A percentile compares a stretch with the other conserved stretches of the same genome.
phyloP scores from a whole-genome alignment of 2,888 invertebrate genomes.

The Hecatera dysodea region DNA sequence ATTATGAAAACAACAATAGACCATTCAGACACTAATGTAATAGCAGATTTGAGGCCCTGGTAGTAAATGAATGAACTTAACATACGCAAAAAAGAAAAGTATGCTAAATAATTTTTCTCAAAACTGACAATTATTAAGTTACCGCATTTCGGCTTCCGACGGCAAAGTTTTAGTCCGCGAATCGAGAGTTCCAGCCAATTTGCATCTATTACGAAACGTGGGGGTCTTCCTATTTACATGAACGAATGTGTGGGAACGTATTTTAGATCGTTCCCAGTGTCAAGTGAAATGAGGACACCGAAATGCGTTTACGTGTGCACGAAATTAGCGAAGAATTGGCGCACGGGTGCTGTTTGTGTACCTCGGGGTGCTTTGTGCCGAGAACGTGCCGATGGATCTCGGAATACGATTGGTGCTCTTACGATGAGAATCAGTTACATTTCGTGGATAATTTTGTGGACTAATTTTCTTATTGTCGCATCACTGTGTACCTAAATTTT shows the following conservation, averaged over 20 bases:
- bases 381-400: slow-evolving; percentile 48
- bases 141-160: not conserved
- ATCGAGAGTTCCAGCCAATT: slow-evolving; percentile 78
- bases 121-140: not conserved
- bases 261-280: slow-evolving; percentile 56
- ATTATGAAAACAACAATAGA: too few species aligned
- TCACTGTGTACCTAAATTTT: too few species aligned
- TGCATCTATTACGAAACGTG: slow-evolving; percentile 83
- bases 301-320: slow-evolving; percentile 63
- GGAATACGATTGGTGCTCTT: slow-evolving; percentile 21
- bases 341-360: slow-evolving; percentile 51
- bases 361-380: slow-evolving; percentile 33
- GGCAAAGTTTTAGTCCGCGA: slow-evolving; percentile 68
- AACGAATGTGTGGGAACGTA: slow-evolving; percentile 69
- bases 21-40: too few species aligned
- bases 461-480: not conserved
- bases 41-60: too few species aligned
- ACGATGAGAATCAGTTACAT: slow-evolving; percentile 11
- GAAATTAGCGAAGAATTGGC: slow-evolving; percentile 59
- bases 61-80: too few species aligned
- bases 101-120: not conserved
- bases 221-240: slow-evolving; percentile 72
- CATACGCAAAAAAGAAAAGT: too few species aligned
- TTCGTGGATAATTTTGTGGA: slow-evolving; percentile 8
- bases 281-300: slow-evolving; percentile 64